A percentile compares a stretch with the other conserved stretches of the same genome.
Conservation (phyloP, 2,113 vertebrate genomes). For the Oplegnathus fasciatus region DNA sequence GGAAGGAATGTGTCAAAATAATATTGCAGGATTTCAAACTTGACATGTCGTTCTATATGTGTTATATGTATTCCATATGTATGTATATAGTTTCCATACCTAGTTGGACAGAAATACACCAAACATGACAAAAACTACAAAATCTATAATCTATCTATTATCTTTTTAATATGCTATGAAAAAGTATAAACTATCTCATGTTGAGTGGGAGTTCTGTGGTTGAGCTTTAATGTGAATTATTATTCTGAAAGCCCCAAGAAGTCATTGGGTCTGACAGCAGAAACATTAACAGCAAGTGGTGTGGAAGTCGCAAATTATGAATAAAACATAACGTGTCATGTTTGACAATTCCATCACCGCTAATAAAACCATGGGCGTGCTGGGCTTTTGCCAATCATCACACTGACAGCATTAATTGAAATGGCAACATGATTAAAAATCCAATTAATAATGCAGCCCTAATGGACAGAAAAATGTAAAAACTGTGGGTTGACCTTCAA, state of each 20-base stretch:
- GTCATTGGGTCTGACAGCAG: constrained; percentile 58
- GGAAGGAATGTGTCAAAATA: not conserved
- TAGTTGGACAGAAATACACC: not conserved
- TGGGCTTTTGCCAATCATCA: constrained; percentile 74
- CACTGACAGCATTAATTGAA: constrained; percentile 83
- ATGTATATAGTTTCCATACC: not conserved
- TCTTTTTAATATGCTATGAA: not conserved
- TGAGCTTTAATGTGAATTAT: constrained; percentile 32
- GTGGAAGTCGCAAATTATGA: constrained; percentile 71
- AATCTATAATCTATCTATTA: not conserved
- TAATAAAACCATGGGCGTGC: constrained; percentile 77
- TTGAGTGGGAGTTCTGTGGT: constrained; percentile 18
- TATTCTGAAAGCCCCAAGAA: constrained; percentile 36
- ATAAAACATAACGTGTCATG: constrained; percentile 69
- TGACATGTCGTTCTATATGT: not conserved
- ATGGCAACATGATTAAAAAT: constrained; percentile 84
- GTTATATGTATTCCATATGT: too few relatives aligned
- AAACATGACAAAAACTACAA: not conserved
- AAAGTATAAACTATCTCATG: constrained; percentile 1
- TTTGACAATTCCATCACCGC: constrained; percentile 82
- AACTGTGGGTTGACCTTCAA: constrained; percentile 78
- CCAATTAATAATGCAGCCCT: constrained; percentile 80
- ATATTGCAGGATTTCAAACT: not conserved
- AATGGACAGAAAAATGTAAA: constrained; percentile 78
- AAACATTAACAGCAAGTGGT: constrained; percentile 61